These are phyloP conservation scores for Mugil cephalus DNA, from an alignment of 2,113 vertebrate genomes.

Conservation along the genomic window DNA sequence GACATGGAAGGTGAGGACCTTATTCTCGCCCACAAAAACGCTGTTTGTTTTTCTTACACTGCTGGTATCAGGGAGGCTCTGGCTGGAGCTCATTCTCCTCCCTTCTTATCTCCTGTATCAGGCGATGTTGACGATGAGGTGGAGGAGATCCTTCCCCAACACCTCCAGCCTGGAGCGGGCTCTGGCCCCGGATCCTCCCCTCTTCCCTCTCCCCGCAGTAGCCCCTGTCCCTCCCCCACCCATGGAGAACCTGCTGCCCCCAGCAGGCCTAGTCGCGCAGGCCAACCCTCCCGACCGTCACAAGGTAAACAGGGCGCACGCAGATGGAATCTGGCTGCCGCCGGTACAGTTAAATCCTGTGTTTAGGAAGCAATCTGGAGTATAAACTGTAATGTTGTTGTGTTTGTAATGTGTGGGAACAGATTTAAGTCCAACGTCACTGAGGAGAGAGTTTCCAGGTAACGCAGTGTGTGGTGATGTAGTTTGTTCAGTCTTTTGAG, in stretches of 20 bases:
- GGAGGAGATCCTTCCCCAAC: constrained; percentile 95
- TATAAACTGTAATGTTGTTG: constrained; percentile 53
- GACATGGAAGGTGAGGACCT: constrained; percentile 93
- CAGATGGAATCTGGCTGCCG: not conserved
- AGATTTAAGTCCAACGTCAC: constrained; percentile 70
- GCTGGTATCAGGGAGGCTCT: no score
- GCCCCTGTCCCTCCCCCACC: constrained; percentile 95
- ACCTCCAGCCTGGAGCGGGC: constrained; percentile 89
- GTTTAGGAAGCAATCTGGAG: not conserved
- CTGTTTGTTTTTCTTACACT: not conserved
- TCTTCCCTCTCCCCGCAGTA: constrained; percentile 89
- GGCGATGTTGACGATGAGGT: constrained; percentile 97
- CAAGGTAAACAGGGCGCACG: constrained; percentile 71
- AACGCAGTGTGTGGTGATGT: constrained; percentile 41
- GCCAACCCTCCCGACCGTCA: constrained; percentile 84
- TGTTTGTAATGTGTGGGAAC: constrained; percentile 61
- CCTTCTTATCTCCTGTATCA: constrained; percentile 60
- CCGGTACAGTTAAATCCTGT: not conserved
- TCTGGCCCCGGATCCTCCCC: constrained; percentile 88
- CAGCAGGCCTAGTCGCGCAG: constrained; percentile 86
- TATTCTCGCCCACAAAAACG: not conserved
- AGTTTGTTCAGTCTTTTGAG: constrained; percentile 18
- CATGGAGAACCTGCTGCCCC: constrained; percentile 86
- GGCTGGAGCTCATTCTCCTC: not conserved
- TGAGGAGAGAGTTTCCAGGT: constrained; percentile 76